Evolutionary conservation across 2,797 vertebrate genomes (phyloP), one percentile per base, ranked within the genome.

Genomic region (Gila robusta): DNA sequence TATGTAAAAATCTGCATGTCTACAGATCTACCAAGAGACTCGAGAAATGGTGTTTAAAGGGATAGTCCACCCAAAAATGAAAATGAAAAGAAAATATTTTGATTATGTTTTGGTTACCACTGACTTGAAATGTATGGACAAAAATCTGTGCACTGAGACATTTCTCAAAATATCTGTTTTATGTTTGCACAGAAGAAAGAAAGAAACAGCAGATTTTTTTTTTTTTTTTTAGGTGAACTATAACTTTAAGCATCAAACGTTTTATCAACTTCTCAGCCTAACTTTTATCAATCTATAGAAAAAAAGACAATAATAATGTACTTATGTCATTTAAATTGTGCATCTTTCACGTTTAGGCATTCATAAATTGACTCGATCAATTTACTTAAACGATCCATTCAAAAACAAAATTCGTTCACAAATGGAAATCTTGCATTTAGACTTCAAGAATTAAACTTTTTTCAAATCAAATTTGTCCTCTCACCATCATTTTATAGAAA

Each of bases 401-500:
- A 52, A 74, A 74, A 76, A 21, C 1, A 6, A n/a, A 6, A n/a
- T 12, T 35, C 0, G 11, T 54, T 54, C 47, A 52, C 47, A 52
- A 21, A 32, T 32, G 47, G 9, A 17, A 74, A 74, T 73, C 47
- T 5, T 76, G 39, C 70, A 47, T 72, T 72, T 44, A 72, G 23
- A 14, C 5, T 49, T 14, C 11, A 73, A 19, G 74, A 10, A 62
- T 74, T 23, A 67, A 71, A 41, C 11, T 56, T 32, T 32, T 32
- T 32, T 32, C 32, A 32, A 32, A 73, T 47, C 35, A 26, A 11
- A 26, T 71, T 54, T 70, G 39, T 35, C 72, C 76, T 87, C 23
- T 62, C 62, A 79, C 67, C 19, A 66, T 84, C 54, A 32, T 77
- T 86, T 90, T 83, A 81, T 72, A 73, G 66, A 83, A 52, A 85